Evolutionary conservation across 92 coral and sea anemone species (phyloP), one percentile per base, ranked within the genome.

Genomic region (Metridium senile): DNA sequence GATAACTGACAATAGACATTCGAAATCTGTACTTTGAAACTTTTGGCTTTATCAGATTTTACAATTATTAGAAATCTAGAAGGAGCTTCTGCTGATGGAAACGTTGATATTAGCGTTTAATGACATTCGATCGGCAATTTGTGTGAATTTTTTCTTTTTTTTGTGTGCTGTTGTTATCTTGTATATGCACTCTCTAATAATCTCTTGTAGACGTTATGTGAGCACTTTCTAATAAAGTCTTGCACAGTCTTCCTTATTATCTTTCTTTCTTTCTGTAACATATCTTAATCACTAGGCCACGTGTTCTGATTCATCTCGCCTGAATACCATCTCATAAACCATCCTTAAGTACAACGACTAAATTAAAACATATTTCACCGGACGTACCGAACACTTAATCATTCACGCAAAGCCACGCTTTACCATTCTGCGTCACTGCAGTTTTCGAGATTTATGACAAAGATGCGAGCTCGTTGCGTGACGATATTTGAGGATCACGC

Each of bases 251-350:
- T 58, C 26, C 6, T 26, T 23, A 8, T 58, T 26, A 21, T 23
- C 27, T 63, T 4, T 63, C n/a, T 28, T 63, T 31, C 39, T 63
- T 28, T 29, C 31, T 63, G 27, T 20, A 59, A 59, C 22, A 59
- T 25, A 1, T 59, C 11, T 19, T 26, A 1, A 1, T 19, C 65
- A n/a, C 20, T 21, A 58, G 9, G 6, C 31, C 30, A 28, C 28
- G 69, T 63, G 11, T 63, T 63, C 69, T 63, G 9, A 13, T 59
- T 63, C 43, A 30, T 63, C 69, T 63, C 45, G 43, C 69, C 29
- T 63, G 33, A 26, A 10, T 22, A 59, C 66, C 66, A 59, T 59
- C 66, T 26, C 59, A 54, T 54, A 10, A 54, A 39, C 49, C 49
- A 39, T 13, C n/a, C n/a, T n/a, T n/a, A n/a, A n/a, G n/a, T n/a